Base-by-base conservation (phyloP, 2,797 vertebrate species). In the Acanthurus lineatus region DNA sequence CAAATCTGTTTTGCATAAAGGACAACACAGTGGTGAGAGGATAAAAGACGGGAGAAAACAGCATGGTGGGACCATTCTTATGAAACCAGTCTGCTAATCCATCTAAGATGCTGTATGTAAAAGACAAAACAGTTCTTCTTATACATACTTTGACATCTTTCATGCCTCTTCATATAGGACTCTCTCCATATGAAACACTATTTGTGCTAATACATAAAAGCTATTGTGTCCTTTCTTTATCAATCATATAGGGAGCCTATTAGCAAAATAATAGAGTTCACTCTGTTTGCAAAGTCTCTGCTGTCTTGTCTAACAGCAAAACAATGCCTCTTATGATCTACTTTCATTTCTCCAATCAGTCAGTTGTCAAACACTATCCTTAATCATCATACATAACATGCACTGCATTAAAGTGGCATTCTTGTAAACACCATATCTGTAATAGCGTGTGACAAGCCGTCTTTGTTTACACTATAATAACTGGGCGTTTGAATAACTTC, bases 391-490 rank as follows among this genome's bases (percentile, higher is more conserved):
- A 87, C 88, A 81, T 87, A 88, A 91, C 86, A 77, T 81, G 82
- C 78, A 64, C 52, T 89, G 79, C 90, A 89, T 91, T 92, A 87
- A 93, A 93, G 92, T 94, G 94, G 90, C 93, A 85, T 89, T 91
- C 82, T 88, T 86, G 89, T 91, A 93, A 94, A 94, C 90, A 90
- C 87, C 87, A 82, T 89, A 91, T 90, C 85, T 86, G 85, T 94
- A 95, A 94, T 90, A 86, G 78, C 11, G 70, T 85, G 82, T 95
- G 94, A 94, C 92, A 93, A 91, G 90, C 84, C 9, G 73, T 86
- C 85, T 92, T 94, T 95, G 92, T 95, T 95, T 94, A 94, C 84
- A 77, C 86, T 89, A 91, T 94, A 94, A 94, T 94, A 94, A 94
- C 93, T 89, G 86, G 89, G 79, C 93, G 93, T 94, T 95, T 93